These are phyloP conservation scores for Sebastes schlegelii DNA, from an alignment of 2,113 vertebrate genomes.

Conservation along the genomic window DNA sequence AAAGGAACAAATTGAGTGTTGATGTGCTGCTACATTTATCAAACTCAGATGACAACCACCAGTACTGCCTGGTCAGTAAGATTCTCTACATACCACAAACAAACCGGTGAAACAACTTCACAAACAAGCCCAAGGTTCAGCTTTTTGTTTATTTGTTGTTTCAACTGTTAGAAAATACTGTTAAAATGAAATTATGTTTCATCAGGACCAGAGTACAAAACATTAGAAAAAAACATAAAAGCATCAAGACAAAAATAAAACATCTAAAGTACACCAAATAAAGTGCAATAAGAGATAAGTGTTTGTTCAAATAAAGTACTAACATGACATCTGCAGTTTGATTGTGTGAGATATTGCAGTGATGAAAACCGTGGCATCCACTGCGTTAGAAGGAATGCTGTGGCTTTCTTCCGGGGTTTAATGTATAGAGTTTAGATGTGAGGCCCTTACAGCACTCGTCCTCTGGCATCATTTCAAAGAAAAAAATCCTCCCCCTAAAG, in stretches of 20 bases:
- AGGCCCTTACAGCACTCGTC: conserved; percentile 1
- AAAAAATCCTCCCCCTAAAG: background rate
- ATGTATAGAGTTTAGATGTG: background rate
- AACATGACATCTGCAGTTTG: background rate
- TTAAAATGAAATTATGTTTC: background rate
- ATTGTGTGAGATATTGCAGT: background rate
- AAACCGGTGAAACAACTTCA: background rate
- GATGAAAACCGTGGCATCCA: background rate
- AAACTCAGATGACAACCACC: background rate
- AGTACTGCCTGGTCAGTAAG: background rate
- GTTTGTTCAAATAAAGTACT: background rate
- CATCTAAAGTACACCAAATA: background rate
- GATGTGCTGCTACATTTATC: background rate
- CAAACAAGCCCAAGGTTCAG: background rate
- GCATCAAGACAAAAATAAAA: background rate
- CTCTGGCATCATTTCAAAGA: conserved; percentile 20
- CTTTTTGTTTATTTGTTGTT: background rate
- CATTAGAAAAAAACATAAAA: background rate
- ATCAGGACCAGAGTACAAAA: background rate
- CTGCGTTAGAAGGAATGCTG: background rate
- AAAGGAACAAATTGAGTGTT: background rate
- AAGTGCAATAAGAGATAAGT: background rate
- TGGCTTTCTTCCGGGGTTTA: background rate
- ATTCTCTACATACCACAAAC: background rate
- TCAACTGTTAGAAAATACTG: background rate